Conservation (phyloP, 2,113 vertebrate genomes). For the Guaruba guarouba region DNA sequence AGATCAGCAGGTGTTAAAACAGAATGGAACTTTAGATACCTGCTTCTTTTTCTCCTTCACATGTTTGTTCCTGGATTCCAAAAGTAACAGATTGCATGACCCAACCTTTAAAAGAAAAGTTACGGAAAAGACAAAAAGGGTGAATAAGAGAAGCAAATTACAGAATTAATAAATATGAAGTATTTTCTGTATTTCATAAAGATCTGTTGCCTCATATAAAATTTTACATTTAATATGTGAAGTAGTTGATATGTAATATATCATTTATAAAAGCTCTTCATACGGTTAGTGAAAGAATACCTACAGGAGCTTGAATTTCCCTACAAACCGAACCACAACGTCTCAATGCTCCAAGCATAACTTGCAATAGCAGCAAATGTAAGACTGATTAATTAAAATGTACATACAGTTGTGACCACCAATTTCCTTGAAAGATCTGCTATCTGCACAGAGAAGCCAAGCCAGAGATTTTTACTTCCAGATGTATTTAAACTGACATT, state of each 20-base stretch:
- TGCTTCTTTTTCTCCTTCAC: background rate
- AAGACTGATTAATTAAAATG: background rate
- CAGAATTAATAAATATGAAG: background rate
- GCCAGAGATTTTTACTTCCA: background rate
- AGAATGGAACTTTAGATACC: background rate
- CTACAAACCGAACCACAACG: background rate
- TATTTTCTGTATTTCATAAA: background rate
- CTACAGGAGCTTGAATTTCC: background rate
- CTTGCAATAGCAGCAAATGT: background rate
- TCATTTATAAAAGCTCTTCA: background rate
- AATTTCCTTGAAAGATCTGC: background rate
- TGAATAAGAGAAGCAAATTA: background rate
- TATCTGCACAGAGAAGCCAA: background rate
- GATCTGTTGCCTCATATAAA: background rate
- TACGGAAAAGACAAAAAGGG: background rate
- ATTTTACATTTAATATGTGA: background rate
- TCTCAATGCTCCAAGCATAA: background rate
- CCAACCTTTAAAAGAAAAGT: background rate
- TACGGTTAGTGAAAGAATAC: background rate
- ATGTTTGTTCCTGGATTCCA: background rate
- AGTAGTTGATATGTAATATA: background rate
- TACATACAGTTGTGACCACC: background rate
- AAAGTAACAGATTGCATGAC: background rate
- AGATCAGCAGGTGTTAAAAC: background rate
- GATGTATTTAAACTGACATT: background rate